Conservation (phyloP, 2,113 vertebrate genomes). For the Seriola dumerili region DNA sequence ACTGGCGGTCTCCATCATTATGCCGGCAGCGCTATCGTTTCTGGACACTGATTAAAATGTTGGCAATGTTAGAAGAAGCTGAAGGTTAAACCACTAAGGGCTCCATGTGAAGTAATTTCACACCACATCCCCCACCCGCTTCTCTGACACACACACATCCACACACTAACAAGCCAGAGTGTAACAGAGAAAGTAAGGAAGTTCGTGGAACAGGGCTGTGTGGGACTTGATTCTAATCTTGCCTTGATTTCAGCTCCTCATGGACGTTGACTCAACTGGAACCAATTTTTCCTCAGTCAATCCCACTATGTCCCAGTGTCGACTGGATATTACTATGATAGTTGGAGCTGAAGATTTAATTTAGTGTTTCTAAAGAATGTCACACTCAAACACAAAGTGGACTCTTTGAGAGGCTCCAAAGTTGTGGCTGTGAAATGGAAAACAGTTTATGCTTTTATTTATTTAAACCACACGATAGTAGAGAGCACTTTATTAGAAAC, state of each 20-base stretch:
- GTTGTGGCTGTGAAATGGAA: constrained; percentile 5
- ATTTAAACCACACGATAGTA: not conserved
- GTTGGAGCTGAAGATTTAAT: not conserved
- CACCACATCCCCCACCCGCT: not conserved
- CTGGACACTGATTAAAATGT: constrained; percentile 81
- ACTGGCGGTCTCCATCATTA: constrained; percentile 65
- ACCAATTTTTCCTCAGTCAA: constrained; percentile 16
- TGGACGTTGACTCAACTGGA: not conserved
- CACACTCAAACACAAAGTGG: constrained; percentile 7
- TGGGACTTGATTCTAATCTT: constrained; percentile 28
- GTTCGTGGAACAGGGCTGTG: not conserved
- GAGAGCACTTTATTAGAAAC: too few species aligned
- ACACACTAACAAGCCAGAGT: constrained; percentile 21
- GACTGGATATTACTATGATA: not conserved
- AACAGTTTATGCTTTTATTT: not conserved
- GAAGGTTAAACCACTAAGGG: constrained; percentile 80
- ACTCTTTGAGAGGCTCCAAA: constrained; percentile 3
- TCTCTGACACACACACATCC: not conserved
- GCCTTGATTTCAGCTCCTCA: constrained; percentile 22
- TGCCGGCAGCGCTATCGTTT: constrained; percentile 66
- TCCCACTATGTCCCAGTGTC: not conserved
- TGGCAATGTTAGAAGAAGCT: constrained; percentile 74
- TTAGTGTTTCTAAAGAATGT: not conserved
- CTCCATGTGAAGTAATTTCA: constrained; percentile 47
- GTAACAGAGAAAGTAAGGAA: not conserved